Base-by-base conservation (phyloP, 2,113 vertebrate species). In the Craseonycteris thonglongyai region DNA sequence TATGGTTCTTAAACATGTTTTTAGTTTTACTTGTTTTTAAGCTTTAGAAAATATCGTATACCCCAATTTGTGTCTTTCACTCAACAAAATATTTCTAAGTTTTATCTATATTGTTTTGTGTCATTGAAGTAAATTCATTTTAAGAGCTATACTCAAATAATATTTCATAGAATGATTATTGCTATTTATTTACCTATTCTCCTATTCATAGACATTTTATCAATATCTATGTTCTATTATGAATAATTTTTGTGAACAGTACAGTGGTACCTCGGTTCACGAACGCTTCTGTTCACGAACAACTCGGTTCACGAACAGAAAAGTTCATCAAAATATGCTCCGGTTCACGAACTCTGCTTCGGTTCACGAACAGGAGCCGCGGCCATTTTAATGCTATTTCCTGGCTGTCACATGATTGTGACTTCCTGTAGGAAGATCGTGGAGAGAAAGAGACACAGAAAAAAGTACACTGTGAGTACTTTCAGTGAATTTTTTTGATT, bases 1-100 rank as follows among this genome's bases (percentile, higher is more conserved):
- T 16, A 47, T 66, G 10, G n/a, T 83, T 91, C 80, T 78, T 86
- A 87, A 96, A 83, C 80, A 96, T 71, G 21, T 58, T 93, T 91
- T 96, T 93, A 95, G 38, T 75, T 95, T 80, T 90, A 22, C 28
- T 87, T 92, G 51, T 92, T 88, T 89, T 87, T 61, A 96, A 83
- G 51, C 45, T 92, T 93, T 90, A 75, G 51, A 72, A 92, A 94
- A 93, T 87, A 84, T 72, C 38, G 63, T 71, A 63, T 26, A 75
- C 21, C 69, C 15, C 14, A 76, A 40, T 93, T 78, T 93, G 21
- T 19, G 65, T 79, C 71, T 91, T 21, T 22, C 11, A 66, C 19
- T 81, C 40, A 93, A 58, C 47, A 42, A 63, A 72, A 79, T 68
- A 12, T 81, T 94, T 81, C 54, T 93, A 66, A 85, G n/a, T 15